Evolutionary conservation across 2,888 invertebrate genomes (phyloP).

Genomic region (Machimus rusticus): DNA sequence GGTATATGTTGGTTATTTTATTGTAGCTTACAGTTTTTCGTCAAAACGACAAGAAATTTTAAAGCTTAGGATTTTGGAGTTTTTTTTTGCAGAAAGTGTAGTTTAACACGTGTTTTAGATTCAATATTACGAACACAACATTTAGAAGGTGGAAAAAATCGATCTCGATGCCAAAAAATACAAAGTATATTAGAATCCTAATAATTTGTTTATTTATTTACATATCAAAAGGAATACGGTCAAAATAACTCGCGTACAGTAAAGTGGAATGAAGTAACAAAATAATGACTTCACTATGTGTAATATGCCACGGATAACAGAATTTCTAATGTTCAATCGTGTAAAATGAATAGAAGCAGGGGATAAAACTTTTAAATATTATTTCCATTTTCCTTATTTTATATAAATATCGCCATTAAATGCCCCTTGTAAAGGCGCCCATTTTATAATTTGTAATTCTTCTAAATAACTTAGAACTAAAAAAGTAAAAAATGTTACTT

Average conservation of each 20-base stretch:
- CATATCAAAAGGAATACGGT: slow-evolving; percentile 11
- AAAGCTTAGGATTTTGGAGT: too few species aligned
- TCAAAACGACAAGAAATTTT: too few species aligned
- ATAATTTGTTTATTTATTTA: slow-evolving; percentile 24
- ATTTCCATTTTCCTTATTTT: background rate
- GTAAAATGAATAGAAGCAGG: background rate
- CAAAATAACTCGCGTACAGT: background rate
- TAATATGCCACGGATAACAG: slow-evolving; percentile 1
- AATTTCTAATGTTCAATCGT: background rate
- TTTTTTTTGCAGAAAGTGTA: too few species aligned
- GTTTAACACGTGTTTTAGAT: too few species aligned
- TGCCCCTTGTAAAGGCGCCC: background rate
- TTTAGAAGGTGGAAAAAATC: too few species aligned
- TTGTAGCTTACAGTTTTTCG: too few species aligned
- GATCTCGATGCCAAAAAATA: background rate
- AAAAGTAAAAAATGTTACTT: background rate
- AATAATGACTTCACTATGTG: background rate
- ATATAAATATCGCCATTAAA: background rate
- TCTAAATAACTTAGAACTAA: background rate
- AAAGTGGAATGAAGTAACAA: slow-evolving; percentile 22
- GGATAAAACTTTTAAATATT: background rate
- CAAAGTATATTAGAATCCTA: background rate
- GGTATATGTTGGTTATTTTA: too few species aligned
- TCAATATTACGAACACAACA: too few species aligned
- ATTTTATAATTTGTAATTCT: background rate